A percentile compares a stretch with the other conserved stretches of the same genome.
Conservation (phyloP, 2,797 vertebrate species). For the Acanthopagrus latus region DNA sequence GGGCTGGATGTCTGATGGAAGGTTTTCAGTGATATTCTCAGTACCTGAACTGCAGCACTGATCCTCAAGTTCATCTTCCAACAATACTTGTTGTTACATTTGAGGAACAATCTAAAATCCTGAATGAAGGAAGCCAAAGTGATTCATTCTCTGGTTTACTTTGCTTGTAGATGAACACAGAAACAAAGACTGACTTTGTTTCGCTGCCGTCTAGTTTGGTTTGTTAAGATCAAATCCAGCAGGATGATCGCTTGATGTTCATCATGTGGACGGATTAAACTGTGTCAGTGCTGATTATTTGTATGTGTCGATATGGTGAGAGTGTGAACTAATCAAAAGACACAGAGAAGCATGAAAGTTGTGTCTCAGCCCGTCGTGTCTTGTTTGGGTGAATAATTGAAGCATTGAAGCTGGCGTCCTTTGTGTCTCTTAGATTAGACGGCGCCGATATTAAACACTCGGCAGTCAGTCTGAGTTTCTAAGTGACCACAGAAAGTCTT, state of each 20-base stretch:
- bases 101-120: too few species aligned
- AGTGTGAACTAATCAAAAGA: slow-evolving; percentile 8
- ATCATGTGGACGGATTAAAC: slow-evolving; percentile 4
- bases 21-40: background rate
- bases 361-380: background rate
- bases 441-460: background rate
- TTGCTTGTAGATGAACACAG: background rate
- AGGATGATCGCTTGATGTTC: background rate
- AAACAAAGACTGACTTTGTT: background rate
- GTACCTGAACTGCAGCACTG: background rate
- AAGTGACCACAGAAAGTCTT: slow-evolving; percentile 12
- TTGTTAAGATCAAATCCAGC: slow-evolving; percentile 8
- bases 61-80: too few species aligned
- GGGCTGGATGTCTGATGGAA: background rate
- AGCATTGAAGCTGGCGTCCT: background rate
- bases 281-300: slow-evolving; percentile 8
- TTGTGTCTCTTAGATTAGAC: slow-evolving; percentile 6
- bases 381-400: slow-evolving; percentile 23
- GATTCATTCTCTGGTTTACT: background rate
- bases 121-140: background rate
- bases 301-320: background rate
- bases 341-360: slow-evolving; percentile 8
- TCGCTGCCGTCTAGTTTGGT: background rate
- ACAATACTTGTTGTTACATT: too few species aligned
- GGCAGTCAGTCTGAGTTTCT: background rate